Evolutionary conservation across 2,888 invertebrate genomes (phyloP), one percentile per base, ranked within the genome.

Genomic region (Ypsolopha sequella): DNA sequence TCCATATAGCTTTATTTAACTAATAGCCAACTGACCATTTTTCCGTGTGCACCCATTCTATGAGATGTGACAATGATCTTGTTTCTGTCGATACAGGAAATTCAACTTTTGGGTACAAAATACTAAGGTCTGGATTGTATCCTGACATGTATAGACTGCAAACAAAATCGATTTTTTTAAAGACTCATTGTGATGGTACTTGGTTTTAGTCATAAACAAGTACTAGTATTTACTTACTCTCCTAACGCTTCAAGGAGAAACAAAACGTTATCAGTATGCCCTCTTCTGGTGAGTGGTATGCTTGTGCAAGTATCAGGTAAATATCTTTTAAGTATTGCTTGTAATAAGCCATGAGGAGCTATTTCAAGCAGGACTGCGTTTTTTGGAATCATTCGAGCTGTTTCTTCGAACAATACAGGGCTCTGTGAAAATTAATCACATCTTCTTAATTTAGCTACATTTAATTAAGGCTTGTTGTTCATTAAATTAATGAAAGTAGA

Each of bases 11-110:
- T 6, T 38, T 38, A n/a, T 38, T 38, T 38, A 24, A 24, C 24
- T n/a, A n/a, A 24, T 4, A 39, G 39, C 11, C 3, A n/a, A 44
- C 59, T 60, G 64, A 81, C 92, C 93, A 93, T 55, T 89, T 88
- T 51, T 90, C 89, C 2, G 81, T 76, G 61, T 97, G 96, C 56
- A 94, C 93, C 96, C 96, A 97, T 57, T 89, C 88, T 10, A 97
- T 88, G 14, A 93, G 75, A 6, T 95, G 91, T 0, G 94, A 91
- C 46, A 97, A 87, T 85, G 92, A 91, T 0, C 93, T 91, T 0
- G 97, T 97, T 35, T 93, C 92, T 7, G 91, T 87, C 1, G 94
- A 92, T 0, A 96, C 96, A 0, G 96, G 97, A 63, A 90, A 94
- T 46, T 90, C 65, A 0, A 95, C 80, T 50, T 86, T 73, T 0